Evolutionary conservation across 2,888 invertebrate species (phyloP), one percentile per base, ranked within the genome.

Genomic region (Amphimallon solstitiale): DNA sequence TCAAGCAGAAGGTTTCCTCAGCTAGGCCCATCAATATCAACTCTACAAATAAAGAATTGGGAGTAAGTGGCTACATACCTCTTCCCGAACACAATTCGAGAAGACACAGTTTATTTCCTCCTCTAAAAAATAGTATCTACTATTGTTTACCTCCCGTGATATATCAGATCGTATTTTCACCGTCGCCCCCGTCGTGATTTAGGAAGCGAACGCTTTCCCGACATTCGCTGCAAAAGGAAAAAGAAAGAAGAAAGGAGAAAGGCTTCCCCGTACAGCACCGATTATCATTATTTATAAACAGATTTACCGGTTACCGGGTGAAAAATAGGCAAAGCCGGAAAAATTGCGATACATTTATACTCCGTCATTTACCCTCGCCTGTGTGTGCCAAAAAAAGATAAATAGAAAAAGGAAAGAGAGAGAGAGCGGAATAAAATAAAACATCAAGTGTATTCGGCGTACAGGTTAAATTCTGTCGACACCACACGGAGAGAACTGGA

Each of bases 271-370:
- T 29, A 43, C 38, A n/a, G 43, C 9, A 34, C 56, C 56, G 56
- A 59, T 59, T 59, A 43, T 59, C 56, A 40, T 59, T 59, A 59
- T 59, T 59, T 59, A 59, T 45, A 59, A 59, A 59, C 56, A 59
- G 56, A 43, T 59, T 59, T 59, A 45, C 56, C 29, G 40, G 43
- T 15, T 29, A 14, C n/a, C 19, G 12, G 43, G 43, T 59, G 43
- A 62, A 62, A 62, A 49, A 51, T 62, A 51, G 48, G 38, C 15
- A 40, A 40, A 48, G 37, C 62, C 40, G 21, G 62, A 62, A 62
- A 62, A 62, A 62, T 62, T 38, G 62, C 49, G 21, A 62, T 62
- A 62, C 49, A 62, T 62, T 62, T 62, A 62, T 62, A 21, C 37
- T 15, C 29, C 29, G 23, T 43, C 56, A 34, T 45, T 59, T 29